Percentiles rank a stretch among this genome's conserved stretches.
phyloP scores from a whole-genome alignment of 2,113 vertebrate genomes.

The Lepidothrix coronata region DNA sequence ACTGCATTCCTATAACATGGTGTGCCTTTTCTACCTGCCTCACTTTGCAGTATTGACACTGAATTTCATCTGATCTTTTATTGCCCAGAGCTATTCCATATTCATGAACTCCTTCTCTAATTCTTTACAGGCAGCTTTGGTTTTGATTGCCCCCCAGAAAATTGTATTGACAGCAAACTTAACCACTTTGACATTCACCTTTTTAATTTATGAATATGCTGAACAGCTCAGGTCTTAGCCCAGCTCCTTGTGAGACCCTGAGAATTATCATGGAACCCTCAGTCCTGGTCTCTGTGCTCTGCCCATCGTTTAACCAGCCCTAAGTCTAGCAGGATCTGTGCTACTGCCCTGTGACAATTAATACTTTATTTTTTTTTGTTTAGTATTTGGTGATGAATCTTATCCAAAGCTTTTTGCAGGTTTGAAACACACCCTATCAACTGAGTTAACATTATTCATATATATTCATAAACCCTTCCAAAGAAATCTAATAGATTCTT shows the following conservation, averaged over 20 bases:
- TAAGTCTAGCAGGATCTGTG: not conserved
- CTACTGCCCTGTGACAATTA: not conserved
- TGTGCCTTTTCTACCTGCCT: not conserved
- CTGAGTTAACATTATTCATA: not conserved
- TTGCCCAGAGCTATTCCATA: not conserved
- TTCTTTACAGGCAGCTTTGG: not conserved
- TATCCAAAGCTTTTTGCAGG: not conserved
- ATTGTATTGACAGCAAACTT: not conserved
- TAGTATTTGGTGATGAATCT: not conserved
- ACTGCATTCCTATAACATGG: not conserved
- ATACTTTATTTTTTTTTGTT: not conserved
- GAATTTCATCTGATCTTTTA: not conserved
- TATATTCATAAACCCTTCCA: not conserved
- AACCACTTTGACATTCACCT: not conserved
- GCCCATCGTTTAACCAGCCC: not conserved
- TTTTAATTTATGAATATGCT: not conserved
- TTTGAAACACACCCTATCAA: not conserved
- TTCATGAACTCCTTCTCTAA: not conserved
- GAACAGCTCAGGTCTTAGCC: not conserved
- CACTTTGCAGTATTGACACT: not conserved
- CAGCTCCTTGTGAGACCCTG: not conserved
- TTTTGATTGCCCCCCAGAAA: not conserved
- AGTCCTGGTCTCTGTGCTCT: not conserved
- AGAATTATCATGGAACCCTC: not conserved
- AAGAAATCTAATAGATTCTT: not conserved